Conservation (phyloP, 1,140 invertebrate species). For the Cyclargus thomasi region DNA sequence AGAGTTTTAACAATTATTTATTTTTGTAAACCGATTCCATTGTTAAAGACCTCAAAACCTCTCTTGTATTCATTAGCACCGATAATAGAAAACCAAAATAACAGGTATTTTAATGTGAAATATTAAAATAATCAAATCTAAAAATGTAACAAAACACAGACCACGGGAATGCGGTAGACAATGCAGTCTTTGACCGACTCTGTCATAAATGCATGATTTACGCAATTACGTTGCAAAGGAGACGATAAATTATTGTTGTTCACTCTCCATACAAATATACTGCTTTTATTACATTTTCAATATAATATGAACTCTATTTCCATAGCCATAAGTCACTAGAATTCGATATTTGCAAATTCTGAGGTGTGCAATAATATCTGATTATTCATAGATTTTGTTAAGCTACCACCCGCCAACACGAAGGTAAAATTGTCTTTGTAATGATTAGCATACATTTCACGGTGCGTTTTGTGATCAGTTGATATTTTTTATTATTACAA, state of each 20-base stretch:
- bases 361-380: slow-evolving; percentile 42
- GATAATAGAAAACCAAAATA: not conserved
- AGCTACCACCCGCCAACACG: slow-evolving; percentile 65
- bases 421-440: slow-evolving; percentile 50
- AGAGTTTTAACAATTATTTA: too few species aligned
- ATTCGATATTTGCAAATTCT: slow-evolving; percentile 17
- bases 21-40: too few species aligned
- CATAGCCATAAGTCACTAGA: not conserved
- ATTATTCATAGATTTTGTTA: slow-evolving; percentile 67
- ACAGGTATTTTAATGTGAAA: not conserved
- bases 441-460: slow-evolving; percentile 43
- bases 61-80: not conserved
- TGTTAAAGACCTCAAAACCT: too few species aligned
- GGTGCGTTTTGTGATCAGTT: slow-evolving; percentile 34
- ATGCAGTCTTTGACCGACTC: slow-evolving; percentile 49
- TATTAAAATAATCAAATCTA: slow-evolving; percentile 1
- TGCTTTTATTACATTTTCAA: slow-evolving; percentile 25
- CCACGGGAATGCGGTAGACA: slow-evolving; percentile 54
- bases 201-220: slow-evolving; percentile 75
- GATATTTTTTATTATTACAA: not conserved
- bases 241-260: slow-evolving; percentile 65
- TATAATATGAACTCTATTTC: slow-evolving; percentile 34
- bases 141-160: slow-evolving; percentile 46
- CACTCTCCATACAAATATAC: slow-evolving; percentile 50
- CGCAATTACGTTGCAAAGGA: slow-evolving; percentile 67